Evolutionary conservation across 2,797 vertebrate genomes (phyloP), one percentile per base, ranked within the genome.

Genomic region (Adrianichthys oophorus): DNA sequence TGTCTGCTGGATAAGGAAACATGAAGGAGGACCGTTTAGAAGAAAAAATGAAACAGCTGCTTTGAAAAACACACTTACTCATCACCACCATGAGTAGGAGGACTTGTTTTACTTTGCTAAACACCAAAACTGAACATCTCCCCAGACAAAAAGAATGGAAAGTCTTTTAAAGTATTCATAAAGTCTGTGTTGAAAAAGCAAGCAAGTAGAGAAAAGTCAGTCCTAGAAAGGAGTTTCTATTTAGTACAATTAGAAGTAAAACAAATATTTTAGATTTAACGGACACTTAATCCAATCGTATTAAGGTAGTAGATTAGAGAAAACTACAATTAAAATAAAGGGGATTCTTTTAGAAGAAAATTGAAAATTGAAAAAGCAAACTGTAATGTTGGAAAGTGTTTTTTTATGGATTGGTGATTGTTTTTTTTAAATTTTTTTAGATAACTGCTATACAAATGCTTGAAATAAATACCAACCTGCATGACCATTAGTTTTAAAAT

Each of bases 1-100:
- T 59, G 37, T 56, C 63, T 53, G 24, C 61, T 26, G 8, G 56
- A 63, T 59, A 53, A 80, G 62, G 64, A 79, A 82, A 86, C 75
- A 79, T 4, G 4, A 1, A 13, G 15, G 37, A 8, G 45, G 50
- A n/a, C 41, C 51, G 55, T 58, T 65, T 69, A 67, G 54, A 19
- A 47, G 58, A 70, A 52, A 61, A 54, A 78, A 83, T 70, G 68
- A 71, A 76, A 72, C 42, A 5, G 13, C 15, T 32, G 47, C 61
- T 37, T 26, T 59, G 53, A 68, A 70, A 78, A 75, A 69, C 26
- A 57, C 45, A 64, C 52, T 48, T 62, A 68, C 70, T 63, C n/a
- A 61, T 53, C 18, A 41, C 21, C 16, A 24, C 24, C 15, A 51
- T 32, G 41, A 17, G 42, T 32, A 24, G n/a, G 56, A 62, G 63